Evolutionary conservation across 35 echinoderm and acorn worm species (phyloP).

Genomic region (Apostichopus parvimensis): DNA sequence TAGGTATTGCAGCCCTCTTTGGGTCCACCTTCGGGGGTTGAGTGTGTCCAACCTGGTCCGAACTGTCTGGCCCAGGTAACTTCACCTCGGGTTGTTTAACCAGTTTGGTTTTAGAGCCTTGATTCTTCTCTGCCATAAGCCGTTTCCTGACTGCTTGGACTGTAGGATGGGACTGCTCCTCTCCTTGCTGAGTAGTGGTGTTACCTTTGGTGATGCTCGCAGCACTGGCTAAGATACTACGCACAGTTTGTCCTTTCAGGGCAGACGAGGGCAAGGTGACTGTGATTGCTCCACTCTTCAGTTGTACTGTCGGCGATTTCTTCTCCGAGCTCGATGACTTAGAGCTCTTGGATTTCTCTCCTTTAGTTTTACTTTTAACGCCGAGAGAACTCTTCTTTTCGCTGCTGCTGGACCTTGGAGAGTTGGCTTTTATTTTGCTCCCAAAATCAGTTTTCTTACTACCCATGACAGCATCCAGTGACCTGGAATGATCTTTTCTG

Average conservation of each 20-base stretch:
- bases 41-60: not conserved
- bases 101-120: not conserved
- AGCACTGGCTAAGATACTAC: conserved; percentile 68
- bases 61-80: not conserved
- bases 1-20: conserved; percentile 3
- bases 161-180: conserved; percentile 53
- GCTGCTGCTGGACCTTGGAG: not conserved
- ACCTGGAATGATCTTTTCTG: not conserved
- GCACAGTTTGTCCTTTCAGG: conserved; percentile 68
- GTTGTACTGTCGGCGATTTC: conserved; percentile 51
- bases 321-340: conserved; percentile 33
- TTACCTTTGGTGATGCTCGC: conserved; percentile 51
- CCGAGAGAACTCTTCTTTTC: conserved; percentile 31
- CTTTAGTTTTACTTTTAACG: conserved; percentile 23
- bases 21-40: conserved; percentile 9
- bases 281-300: conserved; percentile 56
- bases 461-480: not conserved
- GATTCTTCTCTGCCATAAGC: conserved; percentile 42
- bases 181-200: not conserved
- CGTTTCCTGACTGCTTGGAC: conserved; percentile 46
- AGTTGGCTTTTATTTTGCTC: not conserved
- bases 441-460: not conserved
- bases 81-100: conserved; percentile 12
- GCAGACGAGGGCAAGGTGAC: conserved; percentile 66
- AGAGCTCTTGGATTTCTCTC: conserved; percentile 56